Evolutionary conservation across 2,888 invertebrate species (phyloP), one percentile per base, ranked within the genome.

Genomic region (Xylocampa areola): DNA sequence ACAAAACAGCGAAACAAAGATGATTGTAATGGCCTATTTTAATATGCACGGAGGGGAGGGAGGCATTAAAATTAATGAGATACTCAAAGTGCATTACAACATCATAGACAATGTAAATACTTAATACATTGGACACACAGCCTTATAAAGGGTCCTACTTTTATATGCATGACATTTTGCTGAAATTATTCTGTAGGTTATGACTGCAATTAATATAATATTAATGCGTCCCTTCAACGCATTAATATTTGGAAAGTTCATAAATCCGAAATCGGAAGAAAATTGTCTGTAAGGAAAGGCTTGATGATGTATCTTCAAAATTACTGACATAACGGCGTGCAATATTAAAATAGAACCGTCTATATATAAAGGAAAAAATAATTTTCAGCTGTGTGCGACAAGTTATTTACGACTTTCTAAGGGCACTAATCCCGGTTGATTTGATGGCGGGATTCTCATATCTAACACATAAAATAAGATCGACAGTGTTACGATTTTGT

Each of bases 61-160:
- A 17, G n/a, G 16, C 33, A 58, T 73, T 53, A 72, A 57, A 35
- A 66, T 72, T 62, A 69, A 74, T 62, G 54, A 64, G 62, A 61
- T 67, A 76, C 67, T 73, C 73, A 80, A 82, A 82, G 77, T 78
- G 68, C 77, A 79, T 80, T 74, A 81, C 81, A 80, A 82, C 80
- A 82, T 80, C 82, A 79, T 66, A 72, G 62, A 77, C 74, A 63
- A 64, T 69, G 62, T 68, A 68, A 66, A 71, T 68, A 70, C 62
- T 74, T 76, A 70, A 76, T 65, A 74, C 58, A 62, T 61, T 55
- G 65, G 72, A 68, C 69, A 55, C 57, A 76, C 61, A 61, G 49
- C 61, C 61, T 68, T 51, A 64, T 54, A 58, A 44, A 59, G 33
- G 57, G 44, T 53, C 53, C 72, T 68, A 61, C 55, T 66, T 63